These are phyloP conservation scores for Resseliella maxima DNA, from an alignment of 2,888 invertebrate genomes.

Conservation along the genomic window DNA sequence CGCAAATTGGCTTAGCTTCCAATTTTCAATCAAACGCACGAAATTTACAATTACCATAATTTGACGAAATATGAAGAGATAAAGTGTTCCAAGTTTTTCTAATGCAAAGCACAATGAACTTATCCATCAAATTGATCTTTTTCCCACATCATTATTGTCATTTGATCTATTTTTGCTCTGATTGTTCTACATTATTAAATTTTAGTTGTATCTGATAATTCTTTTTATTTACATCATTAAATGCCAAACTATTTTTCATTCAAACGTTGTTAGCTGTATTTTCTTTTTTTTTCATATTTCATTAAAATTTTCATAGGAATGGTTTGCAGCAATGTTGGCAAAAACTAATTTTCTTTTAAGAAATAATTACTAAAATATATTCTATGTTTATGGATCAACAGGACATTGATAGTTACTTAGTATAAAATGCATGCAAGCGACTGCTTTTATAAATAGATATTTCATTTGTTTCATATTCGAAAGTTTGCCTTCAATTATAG, in stretches of 20 bases:
- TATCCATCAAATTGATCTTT: background rate
- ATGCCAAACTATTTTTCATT: background rate
- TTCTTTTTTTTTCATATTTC: background rate
- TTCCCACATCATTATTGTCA: no score
- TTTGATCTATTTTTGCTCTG: background rate
- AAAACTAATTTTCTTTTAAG: background rate
- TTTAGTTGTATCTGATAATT: no score
- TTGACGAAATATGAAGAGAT: background rate
- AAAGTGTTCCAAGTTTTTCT: background rate
- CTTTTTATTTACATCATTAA: no score
- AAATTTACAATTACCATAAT: background rate
- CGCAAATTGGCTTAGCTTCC: background rate
- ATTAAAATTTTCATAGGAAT: background rate
- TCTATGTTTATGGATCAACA: background rate
- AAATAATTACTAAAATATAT: background rate
- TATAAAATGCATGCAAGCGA: background rate
- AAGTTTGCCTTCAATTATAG: slow-evolving; percentile 25
- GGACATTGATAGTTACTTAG: background rate
- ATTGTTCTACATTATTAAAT: no score
- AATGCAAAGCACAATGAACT: background rate
- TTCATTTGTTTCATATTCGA: slow-evolving; percentile 1
- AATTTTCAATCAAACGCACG: background rate
- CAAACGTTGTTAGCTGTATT: no score
- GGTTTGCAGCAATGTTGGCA: slow-evolving; percentile 36
- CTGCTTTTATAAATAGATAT: slow-evolving; percentile 4